Evolutionary conservation across 1,140 invertebrate species (phyloP).

Genomic region (Papilio xuthus): DNA sequence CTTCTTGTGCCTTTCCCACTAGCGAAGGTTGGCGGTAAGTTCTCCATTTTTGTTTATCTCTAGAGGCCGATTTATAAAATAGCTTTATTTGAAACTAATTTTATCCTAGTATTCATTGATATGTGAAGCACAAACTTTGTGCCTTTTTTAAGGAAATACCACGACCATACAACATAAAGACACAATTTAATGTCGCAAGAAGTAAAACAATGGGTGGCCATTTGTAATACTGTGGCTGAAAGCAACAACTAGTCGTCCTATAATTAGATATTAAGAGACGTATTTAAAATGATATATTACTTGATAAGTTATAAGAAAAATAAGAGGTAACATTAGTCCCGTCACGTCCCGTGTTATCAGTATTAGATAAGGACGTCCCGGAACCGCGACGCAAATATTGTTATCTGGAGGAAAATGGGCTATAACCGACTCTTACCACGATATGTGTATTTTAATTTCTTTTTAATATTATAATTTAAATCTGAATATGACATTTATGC

Average conservation of each 20-base stretch:
- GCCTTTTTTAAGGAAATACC: too few species aligned
- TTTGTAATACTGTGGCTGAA: neutral
- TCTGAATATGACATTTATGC: too few species aligned
- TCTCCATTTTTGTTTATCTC: too few species aligned
- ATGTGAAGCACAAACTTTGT: too few species aligned
- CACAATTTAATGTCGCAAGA: neutral
- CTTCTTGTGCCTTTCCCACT: too few species aligned
- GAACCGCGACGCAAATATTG: conserved; percentile 65
- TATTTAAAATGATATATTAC: conserved; percentile 47
- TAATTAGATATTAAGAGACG: conserved; percentile 29
- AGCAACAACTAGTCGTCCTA: conserved; percentile 26
- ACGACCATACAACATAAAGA: too few species aligned
- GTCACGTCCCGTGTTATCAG: conserved; percentile 60
- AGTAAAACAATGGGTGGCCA: too few species aligned
- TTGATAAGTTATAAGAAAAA: conserved; percentile 47
- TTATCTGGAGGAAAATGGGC: conserved; percentile 62
- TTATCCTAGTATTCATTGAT: neutral
- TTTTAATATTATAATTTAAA: conserved; percentile 31
- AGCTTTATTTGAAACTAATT: too few species aligned
- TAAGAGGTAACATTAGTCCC: conserved; percentile 38
- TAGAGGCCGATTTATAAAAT: too few species aligned
- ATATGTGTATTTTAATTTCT: conserved; percentile 36
- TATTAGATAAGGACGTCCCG: conserved; percentile 77
- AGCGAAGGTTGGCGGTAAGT: too few species aligned
- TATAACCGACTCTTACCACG: conserved; percentile 12